A percentile compares a stretch with the other conserved stretches of the same genome.
Evolutionary conservation across 2,797 vertebrate genomes (phyloP).

Genomic region (Cuniculus paca): DNA sequence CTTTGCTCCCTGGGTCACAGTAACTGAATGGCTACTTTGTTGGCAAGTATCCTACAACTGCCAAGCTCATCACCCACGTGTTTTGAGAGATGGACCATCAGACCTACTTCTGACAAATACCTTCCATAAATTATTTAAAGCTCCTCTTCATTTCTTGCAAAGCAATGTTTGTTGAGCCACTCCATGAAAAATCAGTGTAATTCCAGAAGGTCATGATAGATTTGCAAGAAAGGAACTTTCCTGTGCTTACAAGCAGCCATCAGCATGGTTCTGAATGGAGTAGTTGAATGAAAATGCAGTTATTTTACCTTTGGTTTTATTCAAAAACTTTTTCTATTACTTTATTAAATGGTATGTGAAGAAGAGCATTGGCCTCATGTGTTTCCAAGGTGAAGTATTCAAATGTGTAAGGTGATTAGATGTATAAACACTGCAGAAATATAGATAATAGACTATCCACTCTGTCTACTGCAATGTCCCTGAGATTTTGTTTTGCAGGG

Average conservation of each 20-base stretch:
- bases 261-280: constrained; percentile 38
- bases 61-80: background rate
- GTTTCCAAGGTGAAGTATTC: constrained; percentile 75
- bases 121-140: constrained; percentile 38
- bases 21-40: background rate
- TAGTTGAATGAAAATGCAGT: constrained; percentile 48
- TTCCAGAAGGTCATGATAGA: constrained; percentile 68
- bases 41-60: background rate
- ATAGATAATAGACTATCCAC: constrained; percentile 72
- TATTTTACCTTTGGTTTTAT: constrained; percentile 56
- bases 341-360: constrained; percentile 64
- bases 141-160: constrained; percentile 31
- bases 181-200: constrained; percentile 70
- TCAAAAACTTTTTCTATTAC: constrained; percentile 54
- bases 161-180: constrained; percentile 26
- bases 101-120: constrained; percentile 5
- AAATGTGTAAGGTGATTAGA: constrained; percentile 76
- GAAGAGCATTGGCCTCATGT: constrained; percentile 73
- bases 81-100: background rate
- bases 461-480: constrained; percentile 77
- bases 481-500: constrained; percentile 83
- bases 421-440: constrained; percentile 77
- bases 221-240: constrained; percentile 64
- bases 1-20: background rate
- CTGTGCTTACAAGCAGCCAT: background rate